Conservation (phyloP, 1,140 invertebrate species). For the Bicyclus anynana region DNA sequence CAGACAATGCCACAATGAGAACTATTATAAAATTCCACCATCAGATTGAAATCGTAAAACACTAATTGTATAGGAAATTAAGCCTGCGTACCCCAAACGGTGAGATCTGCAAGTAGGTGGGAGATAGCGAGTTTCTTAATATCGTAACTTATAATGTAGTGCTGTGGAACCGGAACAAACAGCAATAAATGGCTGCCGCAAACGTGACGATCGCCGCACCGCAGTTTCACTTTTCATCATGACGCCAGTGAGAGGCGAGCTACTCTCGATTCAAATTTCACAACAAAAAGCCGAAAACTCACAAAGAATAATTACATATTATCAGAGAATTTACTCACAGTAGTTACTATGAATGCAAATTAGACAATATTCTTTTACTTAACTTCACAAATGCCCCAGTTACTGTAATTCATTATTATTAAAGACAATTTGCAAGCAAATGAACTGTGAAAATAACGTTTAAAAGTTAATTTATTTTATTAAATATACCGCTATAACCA, state of each 20-base stretch:
- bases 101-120: too few relatives aligned
- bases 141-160: conserved; percentile 37
- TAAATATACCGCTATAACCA: not conserved
- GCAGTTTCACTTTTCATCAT: conserved; percentile 74
- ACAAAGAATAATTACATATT: conserved; percentile 23
- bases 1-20: conserved; percentile 65
- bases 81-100: not conserved
- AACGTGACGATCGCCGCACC: conserved; percentile 58
- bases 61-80: not conserved
- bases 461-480: too few relatives aligned
- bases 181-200: conserved; percentile 51
- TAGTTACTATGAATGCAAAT: not conserved
- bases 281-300: conserved; percentile 54
- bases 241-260: conserved; percentile 70
- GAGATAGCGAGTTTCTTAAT: conserved; percentile 14
- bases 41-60: conserved; percentile 4
- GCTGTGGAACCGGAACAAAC: conserved; percentile 66
- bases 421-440: too few relatives aligned
- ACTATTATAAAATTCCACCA: conserved; percentile 56
- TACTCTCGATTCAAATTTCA: conserved; percentile 60
- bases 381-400: too few relatives aligned
- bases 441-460: too few relatives aligned
- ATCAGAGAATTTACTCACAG: conserved; percentile 9
- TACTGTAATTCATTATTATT: too few relatives aligned
- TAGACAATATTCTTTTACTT: not conserved